A percentile compares a stretch with the other conserved stretches of the same genome.
phyloP scores from a whole-genome alignment of 2,888 invertebrate species.

The Cantharis rufa region DNA sequence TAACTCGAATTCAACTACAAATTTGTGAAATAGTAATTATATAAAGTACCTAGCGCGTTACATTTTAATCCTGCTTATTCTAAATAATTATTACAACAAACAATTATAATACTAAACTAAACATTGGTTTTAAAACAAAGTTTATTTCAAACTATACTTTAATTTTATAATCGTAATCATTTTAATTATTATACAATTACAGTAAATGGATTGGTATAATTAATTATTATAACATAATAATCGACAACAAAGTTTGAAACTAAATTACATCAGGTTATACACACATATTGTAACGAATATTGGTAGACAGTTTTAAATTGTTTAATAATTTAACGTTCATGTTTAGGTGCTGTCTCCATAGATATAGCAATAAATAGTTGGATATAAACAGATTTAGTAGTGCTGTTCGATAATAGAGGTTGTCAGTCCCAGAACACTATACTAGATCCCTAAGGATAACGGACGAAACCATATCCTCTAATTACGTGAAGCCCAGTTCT shows the following conservation, averaged over 20 bases:
- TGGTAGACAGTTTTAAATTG: background rate
- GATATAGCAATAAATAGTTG: constrained; percentile 21
- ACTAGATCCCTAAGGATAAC: constrained; percentile 26
- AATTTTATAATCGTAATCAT: background rate
- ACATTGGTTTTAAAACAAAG: background rate
- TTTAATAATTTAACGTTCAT: background rate
- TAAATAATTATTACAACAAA: background rate
- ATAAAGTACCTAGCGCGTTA: background rate
- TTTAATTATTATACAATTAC: background rate
- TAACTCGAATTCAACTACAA: background rate
- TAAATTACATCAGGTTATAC: background rate
- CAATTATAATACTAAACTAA: background rate
- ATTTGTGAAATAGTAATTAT: background rate
- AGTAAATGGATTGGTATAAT: background rate
- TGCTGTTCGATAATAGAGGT: constrained; percentile 25
- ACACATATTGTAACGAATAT: background rate
- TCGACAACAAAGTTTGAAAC: background rate
- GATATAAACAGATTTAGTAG: constrained; percentile 22
- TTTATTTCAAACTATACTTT: background rate
- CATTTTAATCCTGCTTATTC: background rate
- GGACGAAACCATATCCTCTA: constrained; percentile 23
- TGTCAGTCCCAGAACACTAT: constrained; percentile 22
- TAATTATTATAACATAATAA: background rate
- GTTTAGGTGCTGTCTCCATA: background rate
- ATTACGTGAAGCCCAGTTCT: constrained; percentile 24